Evolutionary conservation across 2,888 invertebrate genomes (phyloP).

Genomic region (Himalopsyche tibetana): DNA sequence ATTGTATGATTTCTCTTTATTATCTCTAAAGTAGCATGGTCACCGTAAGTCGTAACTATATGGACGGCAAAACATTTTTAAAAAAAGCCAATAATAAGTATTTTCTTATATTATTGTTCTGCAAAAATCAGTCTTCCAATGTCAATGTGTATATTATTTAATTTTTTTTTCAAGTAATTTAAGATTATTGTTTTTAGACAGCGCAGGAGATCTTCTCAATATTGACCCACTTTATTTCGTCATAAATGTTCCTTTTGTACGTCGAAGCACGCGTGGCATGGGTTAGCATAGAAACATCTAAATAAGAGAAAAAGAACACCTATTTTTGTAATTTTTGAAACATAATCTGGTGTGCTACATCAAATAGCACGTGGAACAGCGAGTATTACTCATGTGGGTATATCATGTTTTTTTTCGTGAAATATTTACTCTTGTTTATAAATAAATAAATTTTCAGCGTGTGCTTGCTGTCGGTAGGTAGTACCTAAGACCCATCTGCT

Average conservation of each 20-base stretch:
- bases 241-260: not conserved
- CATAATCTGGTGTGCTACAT: constrained; percentile 24
- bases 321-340: constrained; percentile 20
- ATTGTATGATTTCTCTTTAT: too few species aligned
- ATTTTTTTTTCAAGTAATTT: too few species aligned
- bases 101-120: too few species aligned
- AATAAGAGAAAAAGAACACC: constrained; percentile 10
- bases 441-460: constrained; percentile 4
- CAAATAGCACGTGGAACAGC: constrained; percentile 3
- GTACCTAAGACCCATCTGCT: too few species aligned
- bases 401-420: constrained; percentile 8
- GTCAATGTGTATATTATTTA: too few species aligned
- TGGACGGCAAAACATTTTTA: too few species aligned
- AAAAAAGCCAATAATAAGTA: too few species aligned
- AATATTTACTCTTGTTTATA: constrained; percentile 7
- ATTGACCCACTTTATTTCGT: not conserved
- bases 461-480: too few species aligned
- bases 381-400: not conserved
- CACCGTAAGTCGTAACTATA: too few species aligned
- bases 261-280: not conserved
- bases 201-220: not conserved
- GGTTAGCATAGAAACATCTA: not conserved
- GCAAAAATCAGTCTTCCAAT: too few species aligned
- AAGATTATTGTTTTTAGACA: too few species aligned
- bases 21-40: too few species aligned